Evolutionary conservation across 2,797 vertebrate genomes (phyloP).

Genomic region (Cyprinella venusta): DNA sequence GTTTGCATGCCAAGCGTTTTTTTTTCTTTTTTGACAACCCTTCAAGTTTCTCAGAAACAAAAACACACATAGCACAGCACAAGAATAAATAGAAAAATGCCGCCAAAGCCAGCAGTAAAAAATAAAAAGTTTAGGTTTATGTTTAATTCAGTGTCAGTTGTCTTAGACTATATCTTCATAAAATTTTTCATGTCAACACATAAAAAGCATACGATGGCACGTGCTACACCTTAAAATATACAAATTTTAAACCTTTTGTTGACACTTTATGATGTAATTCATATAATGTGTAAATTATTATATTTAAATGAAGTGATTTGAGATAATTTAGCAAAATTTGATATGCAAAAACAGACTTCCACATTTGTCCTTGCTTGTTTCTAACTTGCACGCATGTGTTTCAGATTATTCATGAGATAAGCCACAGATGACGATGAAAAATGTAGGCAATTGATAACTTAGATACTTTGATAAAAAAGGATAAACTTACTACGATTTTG

Average conservation of each 20-base stretch:
- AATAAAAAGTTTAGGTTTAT: not conserved
- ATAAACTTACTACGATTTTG: constrained; percentile 66
- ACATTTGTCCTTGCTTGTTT: not conserved
- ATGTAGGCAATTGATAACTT: not conserved
- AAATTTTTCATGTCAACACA: not conserved
- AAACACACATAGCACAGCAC: not conserved
- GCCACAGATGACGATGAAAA: not conserved
- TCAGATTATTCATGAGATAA: not conserved
- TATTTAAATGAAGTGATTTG: not conserved
- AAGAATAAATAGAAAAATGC: not conserved
- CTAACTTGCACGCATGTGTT: not conserved
- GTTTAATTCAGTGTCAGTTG: not conserved
- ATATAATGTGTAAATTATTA: not conserved
- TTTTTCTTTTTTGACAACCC: not conserved
- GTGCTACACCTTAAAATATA: not conserved
- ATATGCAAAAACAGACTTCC: not conserved
- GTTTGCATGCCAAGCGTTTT: not conserved
- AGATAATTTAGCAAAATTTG: not conserved
- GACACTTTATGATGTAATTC: not conserved
- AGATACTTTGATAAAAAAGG: no score
- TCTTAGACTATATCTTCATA: not conserved
- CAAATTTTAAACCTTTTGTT: not conserved
- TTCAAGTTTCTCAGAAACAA: not conserved
- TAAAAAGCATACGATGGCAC: not conserved
- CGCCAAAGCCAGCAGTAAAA: not conserved